A percentile compares a stretch with the other conserved stretches of the same genome.
Evolutionary conservation across 2,888 invertebrate species (phyloP).

Genomic region (Erebia ligea): DNA sequence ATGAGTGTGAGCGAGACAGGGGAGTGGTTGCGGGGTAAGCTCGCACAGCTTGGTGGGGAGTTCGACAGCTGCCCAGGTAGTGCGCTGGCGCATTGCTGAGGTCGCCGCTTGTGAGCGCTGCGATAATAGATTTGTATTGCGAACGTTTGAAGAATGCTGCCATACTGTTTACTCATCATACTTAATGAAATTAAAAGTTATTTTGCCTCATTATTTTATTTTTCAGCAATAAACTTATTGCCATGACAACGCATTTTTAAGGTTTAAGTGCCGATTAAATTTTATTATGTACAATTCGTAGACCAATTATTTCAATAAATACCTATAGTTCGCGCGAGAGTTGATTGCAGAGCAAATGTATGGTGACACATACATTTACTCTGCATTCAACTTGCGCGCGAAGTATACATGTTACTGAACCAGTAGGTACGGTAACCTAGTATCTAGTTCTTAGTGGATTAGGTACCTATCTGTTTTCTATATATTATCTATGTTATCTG

Average conservation of each 20-base stretch:
- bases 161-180: conserved; percentile 56
- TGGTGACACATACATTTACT: too few relatives aligned
- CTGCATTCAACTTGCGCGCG: too few relatives aligned
- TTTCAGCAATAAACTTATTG: conserved; percentile 22
- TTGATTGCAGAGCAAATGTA: too few relatives aligned
- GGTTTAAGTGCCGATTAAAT: conserved; percentile 13
- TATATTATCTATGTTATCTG: not conserved
- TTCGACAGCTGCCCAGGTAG: conserved; percentile 81
- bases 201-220: conserved; percentile 27
- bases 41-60: conserved; percentile 70
- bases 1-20: conserved; percentile 69
- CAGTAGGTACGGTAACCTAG: not conserved
- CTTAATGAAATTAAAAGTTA: conserved; percentile 45
- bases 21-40: conserved; percentile 70
- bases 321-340: too few relatives aligned
- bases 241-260: conserved; percentile 15
- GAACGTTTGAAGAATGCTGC: conserved; percentile 63
- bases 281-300: conserved; percentile 18
- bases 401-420: too few relatives aligned
- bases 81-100: conserved; percentile 71
- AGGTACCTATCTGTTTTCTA: not conserved
- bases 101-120: conserved; percentile 79
- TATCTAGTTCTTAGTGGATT: not conserved
- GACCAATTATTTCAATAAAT: conserved; percentile 12
- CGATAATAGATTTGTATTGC: conserved; percentile 71